Conservation (phyloP, 2,113 vertebrate genomes). For the Macrotis lagotis region DNA sequence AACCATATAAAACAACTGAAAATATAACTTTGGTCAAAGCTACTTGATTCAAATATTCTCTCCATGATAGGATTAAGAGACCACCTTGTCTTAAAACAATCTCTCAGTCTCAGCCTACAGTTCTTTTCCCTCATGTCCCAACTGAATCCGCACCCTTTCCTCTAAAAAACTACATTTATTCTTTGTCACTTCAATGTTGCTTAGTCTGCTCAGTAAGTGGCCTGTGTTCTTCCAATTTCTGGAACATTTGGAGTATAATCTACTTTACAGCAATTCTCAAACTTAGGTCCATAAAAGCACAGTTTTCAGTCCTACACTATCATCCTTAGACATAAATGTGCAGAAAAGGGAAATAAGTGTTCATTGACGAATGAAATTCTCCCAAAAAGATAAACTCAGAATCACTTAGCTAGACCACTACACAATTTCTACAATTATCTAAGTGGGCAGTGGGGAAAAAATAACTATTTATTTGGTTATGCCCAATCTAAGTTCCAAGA, state of each 20-base stretch:
- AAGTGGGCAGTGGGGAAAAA: not conserved
- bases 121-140: not conserved
- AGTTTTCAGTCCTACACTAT: not conserved
- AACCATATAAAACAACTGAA: not conserved
- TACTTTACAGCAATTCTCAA: slow-evolving; percentile 4
- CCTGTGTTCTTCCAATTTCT: slow-evolving; percentile 5
- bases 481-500: slow-evolving; percentile 43
- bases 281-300: not conserved
- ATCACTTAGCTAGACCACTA: slow-evolving; percentile 64
- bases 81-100: not conserved
- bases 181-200: not conserved
- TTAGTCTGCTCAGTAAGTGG: not conserved
- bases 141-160: not conserved
- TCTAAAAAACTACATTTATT: not conserved
- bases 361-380: slow-evolving; percentile 48
- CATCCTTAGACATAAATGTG: slow-evolving; percentile 12
- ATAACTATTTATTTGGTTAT: slow-evolving; percentile 53
- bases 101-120: not conserved
- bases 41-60: not conserved
- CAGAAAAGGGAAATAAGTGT: slow-evolving; percentile 25
- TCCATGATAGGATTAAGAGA: not conserved
- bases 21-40: not conserved
- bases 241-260: not conserved
- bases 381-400: slow-evolving; percentile 45
- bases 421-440: slow-evolving; percentile 63